A percentile compares a stretch with the other conserved stretches of the same genome.
Evolutionary conservation across 2,113 vertebrate genomes (phyloP).

Genomic region (Peromyscus californicus): DNA sequence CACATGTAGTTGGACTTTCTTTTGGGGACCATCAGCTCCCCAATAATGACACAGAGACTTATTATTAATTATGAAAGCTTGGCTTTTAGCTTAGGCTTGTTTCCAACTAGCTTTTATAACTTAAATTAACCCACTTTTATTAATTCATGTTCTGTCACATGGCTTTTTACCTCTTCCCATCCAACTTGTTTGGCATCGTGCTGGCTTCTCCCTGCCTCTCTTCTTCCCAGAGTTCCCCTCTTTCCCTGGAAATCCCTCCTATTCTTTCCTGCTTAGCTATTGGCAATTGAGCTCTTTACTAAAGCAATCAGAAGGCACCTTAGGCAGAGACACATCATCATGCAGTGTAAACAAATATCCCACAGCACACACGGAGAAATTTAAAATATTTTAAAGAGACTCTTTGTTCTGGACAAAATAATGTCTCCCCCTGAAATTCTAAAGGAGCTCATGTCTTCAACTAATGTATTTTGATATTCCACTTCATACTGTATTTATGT

Average conservation of each 20-base stretch:
- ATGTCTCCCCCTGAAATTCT: background rate
- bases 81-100: background rate
- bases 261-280: background rate
- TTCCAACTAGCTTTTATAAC: background rate
- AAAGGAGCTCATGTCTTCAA: background rate
- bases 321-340: background rate
- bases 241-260: background rate
- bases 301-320: background rate
- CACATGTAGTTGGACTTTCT: background rate
- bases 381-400: background rate
- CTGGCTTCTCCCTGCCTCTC: background rate
- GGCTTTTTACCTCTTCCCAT: background rate
- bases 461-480: background rate
- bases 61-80: background rate
- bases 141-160: background rate
- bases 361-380: background rate
- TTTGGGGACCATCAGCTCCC: background rate
- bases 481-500: background rate
- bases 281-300: background rate
- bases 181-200: background rate
- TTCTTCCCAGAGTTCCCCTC: background rate
- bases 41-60: background rate
- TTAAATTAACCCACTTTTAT: background rate
- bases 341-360: background rate
- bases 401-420: background rate